Conservation (phyloP, 2,797 vertebrate species). For the Steatocranus sp. region DNA sequence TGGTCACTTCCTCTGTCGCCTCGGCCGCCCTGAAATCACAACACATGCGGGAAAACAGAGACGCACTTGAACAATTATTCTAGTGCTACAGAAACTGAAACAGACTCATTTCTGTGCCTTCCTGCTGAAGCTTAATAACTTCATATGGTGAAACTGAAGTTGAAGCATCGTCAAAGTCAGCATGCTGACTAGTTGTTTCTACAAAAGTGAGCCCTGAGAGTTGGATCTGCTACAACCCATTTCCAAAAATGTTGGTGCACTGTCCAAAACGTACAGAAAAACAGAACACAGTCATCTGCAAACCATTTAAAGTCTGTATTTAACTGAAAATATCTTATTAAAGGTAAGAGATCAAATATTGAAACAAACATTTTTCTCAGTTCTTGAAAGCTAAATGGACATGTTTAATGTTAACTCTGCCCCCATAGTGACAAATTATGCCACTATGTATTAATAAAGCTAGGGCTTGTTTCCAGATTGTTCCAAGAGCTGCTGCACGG, state of each 20-base stretch:
- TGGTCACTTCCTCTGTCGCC: constrained; percentile 89
- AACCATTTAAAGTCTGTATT: neutral
- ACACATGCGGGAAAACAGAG: neutral
- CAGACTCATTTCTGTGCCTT: fast-evolving
- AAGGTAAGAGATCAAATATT: neutral
- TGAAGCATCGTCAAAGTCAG: neutral
- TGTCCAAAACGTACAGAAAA: neutral
- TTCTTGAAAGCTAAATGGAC: fast-evolving
- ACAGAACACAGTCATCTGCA: neutral
- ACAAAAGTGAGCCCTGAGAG: neutral
- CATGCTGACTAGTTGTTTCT: fast-evolving
- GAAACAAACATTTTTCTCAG: fast-evolving
- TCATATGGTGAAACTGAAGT: neutral
- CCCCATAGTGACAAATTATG: fast-evolving
- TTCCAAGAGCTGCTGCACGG: neutral
- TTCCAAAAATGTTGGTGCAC: neutral
- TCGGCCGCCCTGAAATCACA: constrained; percentile 83
- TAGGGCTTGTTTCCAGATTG: neutral
- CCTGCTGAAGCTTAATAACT: neutral
- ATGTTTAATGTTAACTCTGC: neutral
- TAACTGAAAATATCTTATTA: neutral
- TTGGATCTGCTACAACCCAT: neutral
- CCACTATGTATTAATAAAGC: neutral
- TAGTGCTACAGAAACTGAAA: neutral
- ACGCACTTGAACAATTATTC: neutral